Percentiles rank a stretch among this genome's conserved stretches.
Conservation (phyloP, 2,888 invertebrate species). For the Leptinotarsa juncta region DNA sequence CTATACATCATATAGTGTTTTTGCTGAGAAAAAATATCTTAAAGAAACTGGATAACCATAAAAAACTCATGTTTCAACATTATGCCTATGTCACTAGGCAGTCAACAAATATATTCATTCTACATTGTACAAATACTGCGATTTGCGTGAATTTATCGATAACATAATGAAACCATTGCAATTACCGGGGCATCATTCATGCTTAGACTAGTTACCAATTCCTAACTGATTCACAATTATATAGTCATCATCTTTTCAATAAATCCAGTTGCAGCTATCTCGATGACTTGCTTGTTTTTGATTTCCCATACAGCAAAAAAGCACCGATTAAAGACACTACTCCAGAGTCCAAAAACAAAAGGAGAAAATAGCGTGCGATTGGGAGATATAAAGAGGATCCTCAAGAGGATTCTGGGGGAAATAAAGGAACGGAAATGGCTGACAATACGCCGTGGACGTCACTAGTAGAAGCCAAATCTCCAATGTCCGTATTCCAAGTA, state of each 20-base stretch:
- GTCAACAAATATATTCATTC: too few relatives aligned
- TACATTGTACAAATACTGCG: too few relatives aligned
- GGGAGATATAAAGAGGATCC: slow-evolving; percentile 50
- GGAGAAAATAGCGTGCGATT: slow-evolving; percentile 51
- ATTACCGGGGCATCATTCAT: too few relatives aligned
- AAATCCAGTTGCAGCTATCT: slow-evolving; percentile 1
- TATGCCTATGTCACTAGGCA: too few relatives aligned
- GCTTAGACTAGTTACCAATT: background rate
- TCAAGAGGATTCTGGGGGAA: slow-evolving; percentile 41
- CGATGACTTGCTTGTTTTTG: slow-evolving; percentile 30
- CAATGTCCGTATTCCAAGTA: too few relatives aligned
- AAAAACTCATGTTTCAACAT: too few relatives aligned
- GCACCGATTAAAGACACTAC: slow-evolving; percentile 51
- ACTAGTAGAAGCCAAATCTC: background rate
- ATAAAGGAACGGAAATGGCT: slow-evolving; percentile 32
- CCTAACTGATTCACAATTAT: background rate
- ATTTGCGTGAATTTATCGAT: too few relatives aligned
- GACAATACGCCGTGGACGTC: background rate
- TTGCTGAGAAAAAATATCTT: too few relatives aligned
- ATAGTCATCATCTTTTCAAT: background rate
- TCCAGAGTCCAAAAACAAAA: slow-evolving; percentile 51
- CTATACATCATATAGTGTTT: too few relatives aligned
- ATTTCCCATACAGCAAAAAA: slow-evolving; percentile 40
- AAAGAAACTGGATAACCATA: too few relatives aligned
- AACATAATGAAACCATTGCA: too few relatives aligned